Evolutionary conservation across 1,140 invertebrate genomes (phyloP), one percentile per base, ranked within the genome.

Genomic region (Drosophila truncata): DNA sequence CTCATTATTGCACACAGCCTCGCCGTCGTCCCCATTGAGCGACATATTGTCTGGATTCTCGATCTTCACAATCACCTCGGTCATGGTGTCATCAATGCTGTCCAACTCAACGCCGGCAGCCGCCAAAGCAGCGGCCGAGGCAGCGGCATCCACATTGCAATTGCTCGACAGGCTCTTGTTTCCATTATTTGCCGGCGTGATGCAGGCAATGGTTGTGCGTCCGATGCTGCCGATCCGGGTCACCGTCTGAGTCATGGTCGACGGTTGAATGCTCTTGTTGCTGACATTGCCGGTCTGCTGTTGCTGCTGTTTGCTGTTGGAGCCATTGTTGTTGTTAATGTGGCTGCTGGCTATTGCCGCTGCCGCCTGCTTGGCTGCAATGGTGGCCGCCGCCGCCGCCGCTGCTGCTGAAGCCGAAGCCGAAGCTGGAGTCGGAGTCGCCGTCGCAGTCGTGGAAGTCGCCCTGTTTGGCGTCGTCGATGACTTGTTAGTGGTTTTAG

Each of bases 1-100:
- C 67, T 82, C 91, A 57, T 92, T 87, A 59, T 92, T 87, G 71
- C 83, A 88, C 49, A 80, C 83, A 47, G 83, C 80, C 67, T 92
- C 91, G 59, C 46, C 31, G 18, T 66, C 64, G 33, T 85, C 82
- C 11, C 87, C 91, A 25, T 92, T 88, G 25, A 90, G 59, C 11
- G 82, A 81, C 13, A 91, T 82, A 42, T 78, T 85, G 27, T 83
- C 80, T 0, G 87, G 85, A 70, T 91, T 87, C 75, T 92, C 91
- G 42, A 92, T 92, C 73, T 92, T 92, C 6, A 92, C 91, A 55
- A 92, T 90, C 57, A 92, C 83, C 71, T 92, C 91, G 44, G 91
- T 92, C 82, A 88, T 92, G 42, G 75, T 65, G 46, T 91, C 86
- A 58, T 92, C 91, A 35, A 92, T 91, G 42, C 82, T 86, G 46